A percentile compares a stretch with the other conserved stretches of the same genome.
Conservation (phyloP, 2,113 vertebrate genomes). For the Ceyx cyanopectus region DNA sequence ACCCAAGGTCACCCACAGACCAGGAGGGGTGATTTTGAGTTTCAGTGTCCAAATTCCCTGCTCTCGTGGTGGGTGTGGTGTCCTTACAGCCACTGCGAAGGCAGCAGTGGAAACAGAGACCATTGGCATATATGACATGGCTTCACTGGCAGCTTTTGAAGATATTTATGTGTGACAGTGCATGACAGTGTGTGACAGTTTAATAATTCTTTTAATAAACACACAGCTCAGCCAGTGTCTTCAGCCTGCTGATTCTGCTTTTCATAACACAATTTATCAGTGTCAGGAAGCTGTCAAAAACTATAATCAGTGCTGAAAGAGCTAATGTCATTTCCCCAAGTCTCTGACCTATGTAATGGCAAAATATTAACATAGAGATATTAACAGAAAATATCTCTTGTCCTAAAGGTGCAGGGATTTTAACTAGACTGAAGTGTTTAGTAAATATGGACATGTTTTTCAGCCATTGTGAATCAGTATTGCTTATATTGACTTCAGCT, state of each 20-base stretch:
- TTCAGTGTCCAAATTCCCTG: not conserved
- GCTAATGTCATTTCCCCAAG: not conserved
- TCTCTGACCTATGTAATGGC: not conserved
- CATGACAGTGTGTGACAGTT: not conserved
- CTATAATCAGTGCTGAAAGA: not conserved
- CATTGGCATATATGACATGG: not conserved
- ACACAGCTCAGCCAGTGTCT: not conserved
- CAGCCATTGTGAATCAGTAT: not conserved
- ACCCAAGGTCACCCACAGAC: not conserved
- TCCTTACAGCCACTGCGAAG: not conserved
- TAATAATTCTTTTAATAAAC: constrained; percentile 9
- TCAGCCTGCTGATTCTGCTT: constrained; percentile 3
- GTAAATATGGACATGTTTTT: not conserved
- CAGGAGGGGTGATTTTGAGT: not conserved
- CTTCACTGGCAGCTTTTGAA: not conserved
- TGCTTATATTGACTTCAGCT: not conserved
- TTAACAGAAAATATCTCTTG: not conserved
- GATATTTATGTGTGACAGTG: not conserved
- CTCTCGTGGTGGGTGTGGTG: accelerated
- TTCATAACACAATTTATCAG: not conserved
- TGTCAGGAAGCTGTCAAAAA: constrained; percentile 18
- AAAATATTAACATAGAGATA: not conserved
- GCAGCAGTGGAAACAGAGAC: not conserved
- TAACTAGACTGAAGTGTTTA: not conserved
- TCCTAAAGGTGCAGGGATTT: not conserved